phyloP scores from a whole-genome alignment of 2,113 vertebrate genomes.

The Anser cygnoides region DNA sequence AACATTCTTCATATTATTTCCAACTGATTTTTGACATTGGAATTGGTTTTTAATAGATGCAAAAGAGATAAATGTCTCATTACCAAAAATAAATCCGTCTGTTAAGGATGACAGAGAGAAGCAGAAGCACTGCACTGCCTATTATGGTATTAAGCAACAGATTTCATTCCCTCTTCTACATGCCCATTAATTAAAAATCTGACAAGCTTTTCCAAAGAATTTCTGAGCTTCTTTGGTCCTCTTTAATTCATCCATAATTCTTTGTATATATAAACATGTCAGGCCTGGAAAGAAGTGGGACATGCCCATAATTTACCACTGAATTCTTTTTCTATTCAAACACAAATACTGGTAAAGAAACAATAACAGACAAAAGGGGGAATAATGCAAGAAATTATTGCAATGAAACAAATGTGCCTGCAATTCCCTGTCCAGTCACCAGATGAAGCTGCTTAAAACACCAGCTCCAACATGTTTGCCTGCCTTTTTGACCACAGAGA shows the following conservation, averaged over 20 bases:
- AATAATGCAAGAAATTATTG: conserved; percentile 16
- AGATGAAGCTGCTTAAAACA: conserved; percentile 45
- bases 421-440: conserved; percentile 3
- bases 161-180: conserved; percentile 52
- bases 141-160: conserved; percentile 68
- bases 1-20: conserved; percentile 30
- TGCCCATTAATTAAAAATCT: conserved; percentile 53
- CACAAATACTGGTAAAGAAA: conserved; percentile 10
- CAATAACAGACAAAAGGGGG: neutral
- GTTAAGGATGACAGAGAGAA: conserved; percentile 39
- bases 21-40: conserved; percentile 45
- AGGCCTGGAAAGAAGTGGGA: neutral
- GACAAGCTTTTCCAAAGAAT: conserved; percentile 57
- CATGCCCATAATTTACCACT: neutral
- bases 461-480: neutral
- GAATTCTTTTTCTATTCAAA: neutral
- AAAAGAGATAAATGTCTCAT: conserved; percentile 65
- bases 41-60: conserved; percentile 51
- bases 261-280: conserved; percentile 54
- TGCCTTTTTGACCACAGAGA: neutral
- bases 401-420: conserved; percentile 5
- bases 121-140: conserved; percentile 58
- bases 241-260: conserved; percentile 48
- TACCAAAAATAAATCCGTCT: conserved; percentile 67
- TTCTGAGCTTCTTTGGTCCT: conserved; percentile 43